Evolutionary conservation across 2,888 invertebrate species (phyloP), one percentile per base, ranked within the genome.

Genomic region (Sarcophaga subvicina): DNA sequence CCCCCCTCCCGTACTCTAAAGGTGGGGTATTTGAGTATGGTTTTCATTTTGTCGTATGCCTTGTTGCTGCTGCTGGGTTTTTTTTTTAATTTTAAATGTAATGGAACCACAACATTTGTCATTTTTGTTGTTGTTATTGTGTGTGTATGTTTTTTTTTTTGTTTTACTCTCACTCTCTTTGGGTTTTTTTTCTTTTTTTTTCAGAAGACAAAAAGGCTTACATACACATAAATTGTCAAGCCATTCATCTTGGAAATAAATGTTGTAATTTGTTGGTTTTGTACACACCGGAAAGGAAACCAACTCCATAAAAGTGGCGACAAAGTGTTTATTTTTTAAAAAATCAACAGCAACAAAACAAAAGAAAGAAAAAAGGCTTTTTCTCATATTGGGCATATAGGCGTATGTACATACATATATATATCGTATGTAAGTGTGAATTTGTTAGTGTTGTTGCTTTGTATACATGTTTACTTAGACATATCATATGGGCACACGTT

Each of bases 171-270:
- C 22, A 62, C 62, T 12, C 20, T 27, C 59, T 37, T 59, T 20
- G 0, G 20, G 8, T 25, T 12, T 70, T 22, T 66, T 17, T n/a
- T 47, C 49, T 64, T 20, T 64, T 27, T 20, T 27, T 75, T 63
- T 71, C 75, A 8, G 70, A 79, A 80, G 85, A 83, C 83, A 80
- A 84, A 85, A 82, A 85, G 90, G 89, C 88, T 90, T 90, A 91
- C 89, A 89, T 89, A 90, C 25, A 71, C 71, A 87, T 91, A 92
- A 91, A 92, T 92, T 92, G 91, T 92, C 91, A 90, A 91, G 92
- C 90, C 91, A 92, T 93, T 92, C 92, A 91, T 92, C 93, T 93
- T 93, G 90, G 90, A 90, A 92, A 93, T 92, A 91, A 92, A 92
- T 92, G 91, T 92, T 92, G 92, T 91, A 92, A 92, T 92, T 92